Evolutionary conservation across 2,888 invertebrate genomes (phyloP), one percentile per base, ranked within the genome.

Genomic region (Synanthedon andrenaeformis): DNA sequence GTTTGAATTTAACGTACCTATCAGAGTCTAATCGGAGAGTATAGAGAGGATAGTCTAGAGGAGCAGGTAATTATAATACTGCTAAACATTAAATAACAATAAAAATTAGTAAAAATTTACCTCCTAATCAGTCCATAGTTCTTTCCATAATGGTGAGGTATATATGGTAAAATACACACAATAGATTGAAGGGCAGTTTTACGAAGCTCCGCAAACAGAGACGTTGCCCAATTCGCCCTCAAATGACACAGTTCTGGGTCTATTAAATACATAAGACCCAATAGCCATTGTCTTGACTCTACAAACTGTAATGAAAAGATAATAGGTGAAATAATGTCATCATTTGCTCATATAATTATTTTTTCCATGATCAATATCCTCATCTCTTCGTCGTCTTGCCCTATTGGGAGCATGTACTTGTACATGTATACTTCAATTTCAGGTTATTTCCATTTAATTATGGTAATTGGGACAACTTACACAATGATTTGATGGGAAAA

Each of bases 231-330:
- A 0, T 51, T 66, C 0, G 69, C 60, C 14, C 79, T 65, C 4
- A 84, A 69, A 1, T 58, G 55, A 51, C 71, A 62, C 3, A 84
- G 68, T 0, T 70, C 79, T 10, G 85, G 84, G 55, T 85, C 85
- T 42, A 86, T 53, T 41, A 87, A 54, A 54, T 79, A 84, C 74
- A 81, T 76, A 6, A 87, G 62, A 0, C 85, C 86, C 6, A 79
- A 54, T 0, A 84, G 57, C 83, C 84, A 87, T 51, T 72, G 55
- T 3, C 70, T 69, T 1, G 67, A 60, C 56, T 73, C 73, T 3
- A 79, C 58, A 70, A 82, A 65, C 86, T 86, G 59, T 35, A 41
- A 13, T 45, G n/a, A n/a, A 35, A 35, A 35, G 35, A 35, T 2
- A 52, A 49, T 4, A 41, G 42, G 5, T 51, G 10, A 48, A 6